Conservation (phyloP, 2,888 invertebrate species). For the Diabrotica balteata region DNA sequence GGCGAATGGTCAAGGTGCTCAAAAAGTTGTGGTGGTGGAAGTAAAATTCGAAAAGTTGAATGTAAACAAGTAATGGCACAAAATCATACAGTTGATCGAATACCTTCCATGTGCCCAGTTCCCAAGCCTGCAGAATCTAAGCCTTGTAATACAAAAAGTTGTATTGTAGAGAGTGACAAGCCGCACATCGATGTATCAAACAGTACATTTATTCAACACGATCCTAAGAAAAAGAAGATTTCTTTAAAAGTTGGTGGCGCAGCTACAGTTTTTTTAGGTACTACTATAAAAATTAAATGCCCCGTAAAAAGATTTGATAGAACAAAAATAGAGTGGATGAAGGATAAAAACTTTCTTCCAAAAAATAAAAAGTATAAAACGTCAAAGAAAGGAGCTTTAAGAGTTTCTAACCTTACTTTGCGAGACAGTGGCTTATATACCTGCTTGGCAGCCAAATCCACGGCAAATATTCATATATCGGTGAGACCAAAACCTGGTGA, state of each 20-base stretch:
- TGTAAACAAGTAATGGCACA: slow-evolving; percentile 95
- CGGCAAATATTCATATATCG: slow-evolving; percentile 80
- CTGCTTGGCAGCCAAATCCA: slow-evolving; percentile 83
- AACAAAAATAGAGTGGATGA: slow-evolving; percentile 88
- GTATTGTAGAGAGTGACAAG: slow-evolving; percentile 74
- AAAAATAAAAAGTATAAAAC: slow-evolving; percentile 86
- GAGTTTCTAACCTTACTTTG: slow-evolving; percentile 81
- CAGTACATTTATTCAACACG: slow-evolving; percentile 84
- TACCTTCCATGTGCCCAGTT: slow-evolving; percentile 76
- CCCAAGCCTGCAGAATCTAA: slow-evolving; percentile 80
- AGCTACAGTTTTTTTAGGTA: slow-evolving; percentile 89
- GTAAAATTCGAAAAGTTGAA: slow-evolving; percentile 81
- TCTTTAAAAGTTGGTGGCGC: slow-evolving; percentile 89
- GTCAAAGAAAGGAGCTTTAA: slow-evolving; percentile 88
- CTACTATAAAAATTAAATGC: slow-evolving; percentile 92
- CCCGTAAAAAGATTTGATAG: slow-evolving; percentile 86
- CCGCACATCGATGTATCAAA: slow-evolving; percentile 81
- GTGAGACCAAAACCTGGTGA: slow-evolving; percentile 82
- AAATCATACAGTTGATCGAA: slow-evolving; percentile 85
- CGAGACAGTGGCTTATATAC: slow-evolving; percentile 87
- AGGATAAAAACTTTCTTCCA: slow-evolving; percentile 79
- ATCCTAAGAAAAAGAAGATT: slow-evolving; percentile 80
- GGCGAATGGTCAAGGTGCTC: slow-evolving; percentile 92
- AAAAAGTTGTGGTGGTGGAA: slow-evolving; percentile 90
- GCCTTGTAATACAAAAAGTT: slow-evolving; percentile 85